These are phyloP conservation scores for Tolypeutes matacus DNA, from an alignment of 2,797 vertebrate genomes.

Conservation along the genomic window DNA sequence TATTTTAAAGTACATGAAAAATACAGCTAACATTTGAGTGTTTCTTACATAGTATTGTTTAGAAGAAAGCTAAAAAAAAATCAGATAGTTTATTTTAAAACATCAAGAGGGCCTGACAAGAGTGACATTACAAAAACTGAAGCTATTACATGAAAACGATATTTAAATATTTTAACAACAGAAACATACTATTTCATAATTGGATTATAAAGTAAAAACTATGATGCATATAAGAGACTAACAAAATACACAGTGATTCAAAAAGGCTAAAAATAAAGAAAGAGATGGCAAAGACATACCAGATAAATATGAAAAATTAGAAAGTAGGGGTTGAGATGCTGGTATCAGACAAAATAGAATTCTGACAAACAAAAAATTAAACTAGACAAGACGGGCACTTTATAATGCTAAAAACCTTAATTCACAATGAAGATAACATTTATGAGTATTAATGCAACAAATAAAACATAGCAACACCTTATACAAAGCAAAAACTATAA, in stretches of 20 bases:
- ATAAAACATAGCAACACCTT: neutral
- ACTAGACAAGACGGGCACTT: neutral
- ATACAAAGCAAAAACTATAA: neutral
- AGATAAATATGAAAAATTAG: neutral
- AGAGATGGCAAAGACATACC: neutral
- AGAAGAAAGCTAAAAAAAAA: neutral
- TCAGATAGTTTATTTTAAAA: neutral
- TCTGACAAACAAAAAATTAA: neutral
- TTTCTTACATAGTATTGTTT: neutral
- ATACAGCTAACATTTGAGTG: neutral
- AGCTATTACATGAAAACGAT: no score
- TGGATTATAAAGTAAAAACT: neutral
- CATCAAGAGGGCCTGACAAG: no score
- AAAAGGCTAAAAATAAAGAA: neutral
- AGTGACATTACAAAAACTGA: no score
- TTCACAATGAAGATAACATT: neutral
- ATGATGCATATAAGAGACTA: neutral
- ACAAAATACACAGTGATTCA: neutral
- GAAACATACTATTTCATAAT: neutral
- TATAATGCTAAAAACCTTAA: no score
- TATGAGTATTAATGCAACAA: neutral
- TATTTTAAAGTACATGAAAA: neutral
- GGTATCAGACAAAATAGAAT: neutral
- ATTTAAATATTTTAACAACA: no score
- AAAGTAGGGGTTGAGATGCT: neutral